Conservation (phyloP, 1,140 invertebrate genomes). For the Dendrolimus punctatus region DNA sequence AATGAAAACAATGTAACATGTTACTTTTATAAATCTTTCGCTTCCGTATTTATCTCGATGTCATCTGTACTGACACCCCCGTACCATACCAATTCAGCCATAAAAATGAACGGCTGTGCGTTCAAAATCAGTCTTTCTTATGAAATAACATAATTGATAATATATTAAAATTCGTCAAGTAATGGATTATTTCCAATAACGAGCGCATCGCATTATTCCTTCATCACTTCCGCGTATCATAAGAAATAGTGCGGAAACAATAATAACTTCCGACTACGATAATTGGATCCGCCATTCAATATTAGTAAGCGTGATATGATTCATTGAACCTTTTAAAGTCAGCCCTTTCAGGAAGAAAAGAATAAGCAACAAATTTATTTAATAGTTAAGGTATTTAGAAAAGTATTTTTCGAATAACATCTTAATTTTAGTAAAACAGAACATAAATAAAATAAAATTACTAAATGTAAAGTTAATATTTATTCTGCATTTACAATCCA, state of each 20-base stretch:
- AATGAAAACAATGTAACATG: too few relatives aligned
- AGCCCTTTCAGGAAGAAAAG: too few relatives aligned
- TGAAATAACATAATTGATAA: too few relatives aligned
- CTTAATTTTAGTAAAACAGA: too few relatives aligned
- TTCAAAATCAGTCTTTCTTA: too few relatives aligned
- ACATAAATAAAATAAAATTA: too few relatives aligned
- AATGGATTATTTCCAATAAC: conserved; percentile 5
- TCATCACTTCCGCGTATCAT: conserved; percentile 27
- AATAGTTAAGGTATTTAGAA: too few relatives aligned
- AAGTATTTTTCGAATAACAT: too few relatives aligned
- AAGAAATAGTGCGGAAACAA: conserved; percentile 46
- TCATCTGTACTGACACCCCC: neutral
- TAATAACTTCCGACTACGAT: conserved; percentile 37
- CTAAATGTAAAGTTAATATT: too few relatives aligned
- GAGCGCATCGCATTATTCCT: conserved; percentile 19
- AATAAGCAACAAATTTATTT: too few relatives aligned
- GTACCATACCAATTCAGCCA: neutral
- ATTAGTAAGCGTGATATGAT: conserved; percentile 28
- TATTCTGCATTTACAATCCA: too few relatives aligned
- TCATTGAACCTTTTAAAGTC: conserved; percentile 23
- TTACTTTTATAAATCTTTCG: neutral
- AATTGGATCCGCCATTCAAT: conserved; percentile 33
- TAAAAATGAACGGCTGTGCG: too few relatives aligned
- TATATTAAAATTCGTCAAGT: neutral
- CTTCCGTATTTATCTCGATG: neutral